Conservation (phyloP, 2,113 vertebrate species). For the Cnemophilus loriae region DNA sequence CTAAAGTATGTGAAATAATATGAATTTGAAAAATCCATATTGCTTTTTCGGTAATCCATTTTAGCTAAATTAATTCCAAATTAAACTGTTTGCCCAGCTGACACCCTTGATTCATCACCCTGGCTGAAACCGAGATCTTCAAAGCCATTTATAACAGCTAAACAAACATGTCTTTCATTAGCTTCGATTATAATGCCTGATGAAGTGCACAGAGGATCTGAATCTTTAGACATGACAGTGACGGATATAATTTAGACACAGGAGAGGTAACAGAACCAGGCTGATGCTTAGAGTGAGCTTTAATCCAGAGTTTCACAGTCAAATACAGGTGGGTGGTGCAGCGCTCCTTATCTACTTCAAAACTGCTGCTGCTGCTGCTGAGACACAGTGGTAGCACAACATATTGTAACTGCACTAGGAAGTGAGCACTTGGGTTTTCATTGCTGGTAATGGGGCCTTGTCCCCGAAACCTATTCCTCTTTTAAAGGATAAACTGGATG, state of each 20-base stretch:
- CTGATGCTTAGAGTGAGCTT: not conserved
- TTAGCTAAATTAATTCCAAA: not conserved
- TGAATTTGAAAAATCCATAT: not conserved
- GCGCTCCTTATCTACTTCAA: not conserved
- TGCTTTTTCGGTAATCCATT: not conserved
- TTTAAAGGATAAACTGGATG: not conserved
- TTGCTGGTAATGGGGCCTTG: not conserved
- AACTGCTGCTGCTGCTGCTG: not conserved
- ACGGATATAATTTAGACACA: not conserved
- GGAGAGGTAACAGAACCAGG: not conserved
- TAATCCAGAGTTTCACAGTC: not conserved
- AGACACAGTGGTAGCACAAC: not conserved
- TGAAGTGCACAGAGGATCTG: not conserved
- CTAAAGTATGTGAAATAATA: not conserved
- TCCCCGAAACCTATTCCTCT: not conserved
- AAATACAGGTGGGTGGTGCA: not conserved
- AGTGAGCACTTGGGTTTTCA: not conserved
- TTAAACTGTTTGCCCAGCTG: conserved; percentile 1
- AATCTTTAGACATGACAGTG: not conserved
- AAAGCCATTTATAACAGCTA: not conserved
- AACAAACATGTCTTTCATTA: not conserved
- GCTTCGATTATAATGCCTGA: not conserved
- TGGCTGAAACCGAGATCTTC: not conserved
- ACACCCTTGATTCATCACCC: not conserved
- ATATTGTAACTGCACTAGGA: not conserved